Conservation (phyloP, 64 coral and sea anemone species). For the Pocillopora damicornis region DNA sequence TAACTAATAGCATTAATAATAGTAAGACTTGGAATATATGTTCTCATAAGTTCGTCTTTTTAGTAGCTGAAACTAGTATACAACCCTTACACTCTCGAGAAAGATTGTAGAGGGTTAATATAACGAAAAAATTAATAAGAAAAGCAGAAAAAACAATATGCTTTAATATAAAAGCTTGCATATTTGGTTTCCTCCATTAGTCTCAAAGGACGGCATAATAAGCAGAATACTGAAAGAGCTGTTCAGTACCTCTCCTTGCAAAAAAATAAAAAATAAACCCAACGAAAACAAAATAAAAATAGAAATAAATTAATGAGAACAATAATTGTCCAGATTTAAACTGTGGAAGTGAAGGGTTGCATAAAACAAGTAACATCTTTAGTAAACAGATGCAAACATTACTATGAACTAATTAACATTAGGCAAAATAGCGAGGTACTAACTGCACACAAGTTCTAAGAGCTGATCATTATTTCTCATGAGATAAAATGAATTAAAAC, state of each 20-base stretch:
- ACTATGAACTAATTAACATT: too few relatives aligned
- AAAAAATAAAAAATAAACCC: neutral
- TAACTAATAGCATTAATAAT: neutral
- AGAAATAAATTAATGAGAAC: neutral
- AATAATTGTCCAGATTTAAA: neutral
- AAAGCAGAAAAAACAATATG: neutral
- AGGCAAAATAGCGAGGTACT: too few relatives aligned
- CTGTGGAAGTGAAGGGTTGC: too few relatives aligned
- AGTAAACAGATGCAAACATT: too few relatives aligned
- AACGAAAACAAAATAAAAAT: neutral
- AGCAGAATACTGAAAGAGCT: neutral
- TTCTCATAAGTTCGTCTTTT: neutral
- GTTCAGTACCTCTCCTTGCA: neutral
- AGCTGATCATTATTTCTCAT: too few relatives aligned
- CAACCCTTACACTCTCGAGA: neutral
- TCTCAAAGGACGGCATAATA: neutral
- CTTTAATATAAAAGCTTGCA: too few relatives aligned
- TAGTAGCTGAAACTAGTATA: neutral
- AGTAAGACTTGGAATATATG: neutral
- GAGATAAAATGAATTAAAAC: too few relatives aligned
- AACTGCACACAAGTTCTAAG: too few relatives aligned
- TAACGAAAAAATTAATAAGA: neutral
- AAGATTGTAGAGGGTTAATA: neutral
- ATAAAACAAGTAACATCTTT: too few relatives aligned
- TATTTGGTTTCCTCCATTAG: neutral